A percentile compares a stretch with the other conserved stretches of the same genome.
These are phyloP conservation scores for Brachyptera risi DNA, from an alignment of 2,888 invertebrate species.

Conservation along the genomic window DNA sequence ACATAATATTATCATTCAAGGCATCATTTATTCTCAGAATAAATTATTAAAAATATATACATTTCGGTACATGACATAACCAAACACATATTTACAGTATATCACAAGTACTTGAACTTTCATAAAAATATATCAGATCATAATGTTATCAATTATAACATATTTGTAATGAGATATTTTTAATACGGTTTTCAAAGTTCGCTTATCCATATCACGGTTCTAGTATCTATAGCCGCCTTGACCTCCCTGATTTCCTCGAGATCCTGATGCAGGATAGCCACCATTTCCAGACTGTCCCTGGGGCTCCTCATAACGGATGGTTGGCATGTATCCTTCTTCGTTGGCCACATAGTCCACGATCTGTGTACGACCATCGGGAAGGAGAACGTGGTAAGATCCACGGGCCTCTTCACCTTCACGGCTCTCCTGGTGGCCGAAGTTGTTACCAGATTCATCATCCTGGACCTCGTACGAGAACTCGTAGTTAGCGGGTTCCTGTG, in stretches of 20 bases:
- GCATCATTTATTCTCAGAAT: too few species aligned
- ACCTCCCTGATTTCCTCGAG: slow-evolving; percentile 8
- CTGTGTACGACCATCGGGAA: slow-evolving; percentile 84
- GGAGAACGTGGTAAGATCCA: slow-evolving; percentile 80
- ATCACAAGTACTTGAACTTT: too few species aligned
- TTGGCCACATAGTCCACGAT: slow-evolving; percentile 82
- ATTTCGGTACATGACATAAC: too few species aligned
- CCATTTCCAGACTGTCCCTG: slow-evolving; percentile 41
- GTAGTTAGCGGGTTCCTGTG: slow-evolving; percentile 78
- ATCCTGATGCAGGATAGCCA: slow-evolving; percentile 12
- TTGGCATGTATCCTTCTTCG: slow-evolving; percentile 75
- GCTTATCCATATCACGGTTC: too few species aligned
- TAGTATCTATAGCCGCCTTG: neutral
- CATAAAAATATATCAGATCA: too few species aligned
- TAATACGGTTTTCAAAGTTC: too few species aligned
- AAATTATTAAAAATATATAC: too few species aligned
- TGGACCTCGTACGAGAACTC: slow-evolving; percentile 83
- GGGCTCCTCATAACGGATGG: slow-evolving; percentile 65
- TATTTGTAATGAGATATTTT: too few species aligned
- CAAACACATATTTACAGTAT: too few species aligned
- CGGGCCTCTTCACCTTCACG: slow-evolving; percentile 77
- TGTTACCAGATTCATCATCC: slow-evolving; percentile 71
- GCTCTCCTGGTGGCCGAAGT: slow-evolving; percentile 79
- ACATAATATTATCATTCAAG: too few species aligned
- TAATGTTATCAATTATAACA: too few species aligned